These are phyloP conservation scores for Hypomecis atomaria DNA, from an alignment of 2,888 invertebrate genomes.

Conservation along the genomic window DNA sequence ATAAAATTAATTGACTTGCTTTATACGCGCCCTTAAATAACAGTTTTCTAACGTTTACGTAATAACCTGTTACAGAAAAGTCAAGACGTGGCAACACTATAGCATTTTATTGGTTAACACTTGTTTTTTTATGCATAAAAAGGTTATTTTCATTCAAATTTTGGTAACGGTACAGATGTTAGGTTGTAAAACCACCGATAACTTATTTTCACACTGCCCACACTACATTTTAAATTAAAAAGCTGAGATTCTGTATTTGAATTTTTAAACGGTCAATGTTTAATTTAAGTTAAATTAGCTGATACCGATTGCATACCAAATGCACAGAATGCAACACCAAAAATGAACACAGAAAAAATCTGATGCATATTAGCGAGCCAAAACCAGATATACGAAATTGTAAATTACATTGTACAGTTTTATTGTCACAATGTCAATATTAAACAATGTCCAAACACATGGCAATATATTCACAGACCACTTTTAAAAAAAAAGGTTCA, in stretches of 20 bases:
- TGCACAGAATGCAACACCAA: too few relatives aligned
- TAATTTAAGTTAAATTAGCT: too few relatives aligned
- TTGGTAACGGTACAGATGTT: conserved; percentile 44
- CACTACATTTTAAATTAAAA: conserved; percentile 39
- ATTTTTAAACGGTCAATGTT: background rate
- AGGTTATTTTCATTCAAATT: conserved; percentile 39
- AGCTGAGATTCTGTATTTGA: conserved; percentile 19
- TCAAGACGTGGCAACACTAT: conserved; percentile 24
- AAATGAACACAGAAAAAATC: background rate
- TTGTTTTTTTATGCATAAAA: conserved; percentile 43
- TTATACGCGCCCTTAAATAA: conserved; percentile 35
- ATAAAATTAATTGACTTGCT: conserved; percentile 5
- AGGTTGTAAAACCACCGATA: conserved; percentile 45
- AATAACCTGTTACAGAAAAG: conserved; percentile 42
- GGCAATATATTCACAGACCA: background rate
- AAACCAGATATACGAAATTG: background rate
- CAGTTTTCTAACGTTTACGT: conserved; percentile 41
- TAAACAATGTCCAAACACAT: background rate
- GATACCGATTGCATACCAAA: too few relatives aligned
- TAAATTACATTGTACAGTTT: background rate
- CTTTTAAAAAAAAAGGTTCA: conserved; percentile 6
- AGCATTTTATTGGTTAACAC: conserved; percentile 40
- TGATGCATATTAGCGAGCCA: background rate
- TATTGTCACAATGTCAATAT: too few relatives aligned
- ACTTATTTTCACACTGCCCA: conserved; percentile 49